A percentile compares a stretch with the other conserved stretches of the same genome.
Conservation (phyloP, 2,888 invertebrate genomes). For the Linnaemya tessellans region DNA sequence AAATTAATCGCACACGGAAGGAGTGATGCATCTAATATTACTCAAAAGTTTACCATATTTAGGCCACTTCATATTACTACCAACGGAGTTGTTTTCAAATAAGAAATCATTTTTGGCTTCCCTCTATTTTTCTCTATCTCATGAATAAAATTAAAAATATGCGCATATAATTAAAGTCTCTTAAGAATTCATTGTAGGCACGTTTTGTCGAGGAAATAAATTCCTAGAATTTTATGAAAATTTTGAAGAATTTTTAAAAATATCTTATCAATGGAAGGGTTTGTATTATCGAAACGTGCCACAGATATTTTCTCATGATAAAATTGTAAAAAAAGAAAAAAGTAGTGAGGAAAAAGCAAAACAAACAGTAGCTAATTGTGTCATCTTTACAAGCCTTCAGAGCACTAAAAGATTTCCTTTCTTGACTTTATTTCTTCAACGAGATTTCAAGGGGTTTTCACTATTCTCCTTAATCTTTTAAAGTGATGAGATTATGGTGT, state of each 20-base stretch:
- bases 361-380: slow-evolving; percentile 66
- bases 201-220: neutral
- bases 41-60: too few relatives aligned
- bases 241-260: slow-evolving; percentile 47
- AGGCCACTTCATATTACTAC: too few relatives aligned
- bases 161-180: slow-evolving; percentile 50
- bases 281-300: slow-evolving; percentile 50
- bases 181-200: slow-evolving; percentile 38
- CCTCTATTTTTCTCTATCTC: too few relatives aligned
- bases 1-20: too few relatives aligned
- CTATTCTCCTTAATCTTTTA: slow-evolving; percentile 29
- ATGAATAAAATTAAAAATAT: slow-evolving; percentile 26
- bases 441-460: slow-evolving; percentile 30
- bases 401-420: slow-evolving; percentile 25
- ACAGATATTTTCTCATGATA: slow-evolving; percentile 68
- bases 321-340: slow-evolving; percentile 13
- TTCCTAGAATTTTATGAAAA: slow-evolving; percentile 58
- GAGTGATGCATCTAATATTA: too few relatives aligned
- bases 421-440: slow-evolving; percentile 42
- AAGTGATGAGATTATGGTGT: slow-evolving; percentile 57
- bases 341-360: slow-evolving; percentile 33
- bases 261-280: neutral
- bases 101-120: too few relatives aligned
- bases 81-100: too few relatives aligned
- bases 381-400: slow-evolving; percentile 16